Percentiles rank a stretch among this genome's conserved stretches.
phyloP scores from a whole-genome alignment of 2,888 invertebrate genomes.

The Dendrolimus pini region DNA sequence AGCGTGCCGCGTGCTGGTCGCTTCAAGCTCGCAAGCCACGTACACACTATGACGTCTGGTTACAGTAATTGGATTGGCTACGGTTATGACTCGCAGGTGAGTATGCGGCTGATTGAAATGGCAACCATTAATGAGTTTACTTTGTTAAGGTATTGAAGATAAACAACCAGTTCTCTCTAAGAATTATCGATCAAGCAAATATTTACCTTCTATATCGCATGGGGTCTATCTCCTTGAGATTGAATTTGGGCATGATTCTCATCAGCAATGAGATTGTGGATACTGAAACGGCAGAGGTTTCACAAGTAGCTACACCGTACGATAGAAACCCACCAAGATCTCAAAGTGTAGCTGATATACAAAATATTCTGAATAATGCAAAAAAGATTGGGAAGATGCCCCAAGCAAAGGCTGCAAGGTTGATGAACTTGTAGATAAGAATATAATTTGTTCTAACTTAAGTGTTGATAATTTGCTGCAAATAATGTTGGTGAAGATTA shows the following conservation, averaged over 20 bases:
- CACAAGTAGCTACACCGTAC: slow-evolving; percentile 30
- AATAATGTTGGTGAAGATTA: no score
- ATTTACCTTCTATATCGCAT: slow-evolving; percentile 37
- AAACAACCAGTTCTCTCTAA: slow-evolving; percentile 42
- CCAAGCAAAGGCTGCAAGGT: not conserved
- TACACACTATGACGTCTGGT: no score
- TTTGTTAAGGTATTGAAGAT: slow-evolving; percentile 35
- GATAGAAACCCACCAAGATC: slow-evolving; percentile 21
- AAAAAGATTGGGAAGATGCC: slow-evolving; percentile 10
- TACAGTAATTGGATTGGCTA: no score
- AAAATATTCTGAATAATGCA: slow-evolving; percentile 14
- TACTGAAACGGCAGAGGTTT: slow-evolving; percentile 27
- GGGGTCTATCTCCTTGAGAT: slow-evolving; percentile 24
- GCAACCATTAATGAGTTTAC: no score
- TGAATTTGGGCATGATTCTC: slow-evolving; percentile 49
- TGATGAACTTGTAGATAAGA: not conserved
- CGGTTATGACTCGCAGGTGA: no score
- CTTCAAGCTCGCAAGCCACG: no score
- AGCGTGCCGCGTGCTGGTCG: no score
- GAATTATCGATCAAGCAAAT: slow-evolving; percentile 37
- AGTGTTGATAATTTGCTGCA: no score
- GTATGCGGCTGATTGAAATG: no score
- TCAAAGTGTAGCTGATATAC: slow-evolving; percentile 23
- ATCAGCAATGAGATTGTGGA: slow-evolving; percentile 52
- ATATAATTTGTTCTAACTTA: no score